A percentile compares a stretch with the other conserved stretches of the same genome.
Evolutionary conservation across 1,140 invertebrate genomes (phyloP).

Genomic region (Galleria mellonella): DNA sequence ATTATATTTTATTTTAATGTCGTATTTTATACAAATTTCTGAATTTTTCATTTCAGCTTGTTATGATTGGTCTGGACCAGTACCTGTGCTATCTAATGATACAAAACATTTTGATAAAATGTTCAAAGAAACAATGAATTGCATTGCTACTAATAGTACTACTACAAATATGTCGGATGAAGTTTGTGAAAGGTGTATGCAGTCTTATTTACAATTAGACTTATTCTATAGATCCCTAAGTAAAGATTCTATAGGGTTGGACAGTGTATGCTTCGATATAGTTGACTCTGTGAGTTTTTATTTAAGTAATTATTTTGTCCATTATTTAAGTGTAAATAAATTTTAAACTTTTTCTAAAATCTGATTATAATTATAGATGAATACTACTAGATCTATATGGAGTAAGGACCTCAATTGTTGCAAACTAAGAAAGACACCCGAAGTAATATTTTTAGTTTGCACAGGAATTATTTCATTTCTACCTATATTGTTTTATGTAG

Average conservation of each 20-base stretch:
- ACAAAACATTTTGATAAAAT: conserved; percentile 66
- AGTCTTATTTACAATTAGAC: conserved; percentile 69
- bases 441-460: conserved; percentile 72
- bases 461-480: conserved; percentile 64
- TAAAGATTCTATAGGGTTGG: conserved; percentile 69
- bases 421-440: conserved; percentile 68
- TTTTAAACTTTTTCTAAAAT: conserved; percentile 2
- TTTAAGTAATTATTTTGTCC: conserved; percentile 8
- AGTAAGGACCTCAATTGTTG: conserved; percentile 73
- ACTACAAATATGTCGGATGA: conserved; percentile 40
- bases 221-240: conserved; percentile 74
- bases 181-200: conserved; percentile 72
- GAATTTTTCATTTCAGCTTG: conserved; percentile 65
- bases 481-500: conserved; percentile 72
- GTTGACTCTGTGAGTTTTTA: conserved; percentile 72
- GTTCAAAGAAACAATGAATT: conserved; percentile 61
- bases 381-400: conserved; percentile 74
- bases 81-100: conserved; percentile 58
- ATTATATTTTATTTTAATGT: background rate
- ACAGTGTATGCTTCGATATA: conserved; percentile 76
- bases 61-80: conserved; percentile 59
- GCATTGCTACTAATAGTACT: conserved; percentile 52
- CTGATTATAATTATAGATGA: conserved; percentile 70
- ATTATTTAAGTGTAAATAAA: background rate
- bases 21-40: no score